Base-by-base conservation (phyloP, 2,113 vertebrate genomes). In the Cyphomyrus plagiostoma region DNA sequence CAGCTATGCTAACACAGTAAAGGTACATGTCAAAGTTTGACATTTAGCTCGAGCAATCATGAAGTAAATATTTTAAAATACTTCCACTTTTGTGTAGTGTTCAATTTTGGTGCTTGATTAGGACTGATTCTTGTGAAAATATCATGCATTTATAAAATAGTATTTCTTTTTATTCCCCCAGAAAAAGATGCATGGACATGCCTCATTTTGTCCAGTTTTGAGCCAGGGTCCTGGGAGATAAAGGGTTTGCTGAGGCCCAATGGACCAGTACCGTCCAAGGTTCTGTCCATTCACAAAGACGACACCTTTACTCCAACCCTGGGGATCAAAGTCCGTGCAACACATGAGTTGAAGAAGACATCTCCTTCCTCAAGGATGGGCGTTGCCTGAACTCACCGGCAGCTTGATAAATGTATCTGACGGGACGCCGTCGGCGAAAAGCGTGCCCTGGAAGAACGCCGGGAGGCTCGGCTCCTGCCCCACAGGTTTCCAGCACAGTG, bases 261-360 rank as follows among this genome's bases (percentile, higher is more conserved):
- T 93, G 42, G 95, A 96, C 98, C 98, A 98, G 91, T 98, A 97
- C 53, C 97, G 97, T 13, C 98, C 98, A 35, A 99, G 95, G 93
- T 98, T 99, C 90, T 95, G 94, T 0, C 96, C 96, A 0, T 98
- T 98, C 93, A 98, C 91, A 84, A 99, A 97, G 17, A 98, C 96
- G 0, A 95, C 96, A 49, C 98, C 98, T 93, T 99, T 99, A 83
- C 94, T 94, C 97, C 97, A 99, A 90, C 97, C 97, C 98, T 99
- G 89, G 46, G 90, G 90, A 15, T 19, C 11, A 19, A 90, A 89
- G 46, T 45, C 35, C 45, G 35, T 21, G 15, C 19, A 45, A 11
- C 11, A 39, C 53, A 42, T 56, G 19, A 23, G 58, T 92, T 62
- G 17, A 26, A 58, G 74, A 39, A 2, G 35, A 62, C 10, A 19